Percentiles rank a stretch among this genome's conserved stretches.
Conservation (phyloP, 2,113 vertebrate species). For the Centropristis striata region DNA sequence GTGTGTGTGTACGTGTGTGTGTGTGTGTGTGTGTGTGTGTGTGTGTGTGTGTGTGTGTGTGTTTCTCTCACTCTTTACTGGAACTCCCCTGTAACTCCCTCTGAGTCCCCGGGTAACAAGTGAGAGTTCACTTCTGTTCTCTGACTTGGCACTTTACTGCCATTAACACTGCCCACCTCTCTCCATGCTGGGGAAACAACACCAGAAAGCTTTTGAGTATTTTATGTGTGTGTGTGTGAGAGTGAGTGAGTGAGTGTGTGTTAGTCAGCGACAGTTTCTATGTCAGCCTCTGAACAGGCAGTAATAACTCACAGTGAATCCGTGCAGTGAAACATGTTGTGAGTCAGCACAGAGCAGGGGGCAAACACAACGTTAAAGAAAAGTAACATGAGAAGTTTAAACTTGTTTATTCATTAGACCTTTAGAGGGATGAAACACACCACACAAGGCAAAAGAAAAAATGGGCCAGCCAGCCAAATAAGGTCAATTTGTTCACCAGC, state of each 20-base stretch:
- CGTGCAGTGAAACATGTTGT: not conserved
- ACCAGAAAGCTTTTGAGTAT: slow-evolving; percentile 71
- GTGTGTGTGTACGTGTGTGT: slow-evolving; percentile 41
- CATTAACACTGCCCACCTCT: slow-evolving; percentile 65
- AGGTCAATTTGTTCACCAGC: not conserved
- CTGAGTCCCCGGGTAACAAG: slow-evolving; percentile 62
- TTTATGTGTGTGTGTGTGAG: slow-evolving; percentile 35
- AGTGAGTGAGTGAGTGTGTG: not conserved
- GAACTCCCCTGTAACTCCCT: slow-evolving; percentile 53
- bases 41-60: not conserved
- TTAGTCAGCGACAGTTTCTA: slow-evolving; percentile 53
- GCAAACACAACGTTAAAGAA: not conserved
- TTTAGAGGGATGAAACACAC: not conserved
- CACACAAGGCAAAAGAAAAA: no score
- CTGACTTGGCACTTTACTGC: slow-evolving; percentile 72
- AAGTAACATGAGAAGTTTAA: not conserved
- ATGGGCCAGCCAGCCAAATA: not conserved
- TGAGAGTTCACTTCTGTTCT: slow-evolving; percentile 58
- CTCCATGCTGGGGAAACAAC: slow-evolving; percentile 64
- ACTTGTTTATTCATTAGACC: not conserved
- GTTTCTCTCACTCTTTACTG: slow-evolving; percentile 49
- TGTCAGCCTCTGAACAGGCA: slow-evolving; percentile 42
- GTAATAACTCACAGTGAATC: slow-evolving; percentile 33
- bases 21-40: slow-evolving; percentile 18
- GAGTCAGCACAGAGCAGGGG: slow-evolving; percentile 7